Conservation (phyloP, 2,113 vertebrate genomes). For the Azemiops feae region DNA sequence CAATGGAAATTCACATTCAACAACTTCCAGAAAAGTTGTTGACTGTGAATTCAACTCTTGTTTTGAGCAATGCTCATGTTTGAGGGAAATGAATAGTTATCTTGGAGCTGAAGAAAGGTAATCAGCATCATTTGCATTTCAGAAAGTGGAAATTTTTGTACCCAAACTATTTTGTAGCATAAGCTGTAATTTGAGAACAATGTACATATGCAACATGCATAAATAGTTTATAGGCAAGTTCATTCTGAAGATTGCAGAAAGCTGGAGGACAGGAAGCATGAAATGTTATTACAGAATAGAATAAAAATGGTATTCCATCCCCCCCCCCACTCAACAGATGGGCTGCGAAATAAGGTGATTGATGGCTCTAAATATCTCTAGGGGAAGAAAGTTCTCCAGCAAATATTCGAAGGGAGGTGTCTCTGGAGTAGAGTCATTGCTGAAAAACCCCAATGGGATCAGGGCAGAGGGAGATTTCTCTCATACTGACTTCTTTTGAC, state of each 20-base stretch:
- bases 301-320: background rate
- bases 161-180: background rate
- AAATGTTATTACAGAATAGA: background rate
- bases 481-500: background rate
- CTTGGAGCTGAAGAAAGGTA: background rate
- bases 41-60: no score
- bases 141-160: background rate
- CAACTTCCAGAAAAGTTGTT: background rate
- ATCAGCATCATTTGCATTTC: background rate
- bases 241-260: background rate
- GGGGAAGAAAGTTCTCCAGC: background rate
- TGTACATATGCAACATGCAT: background rate
- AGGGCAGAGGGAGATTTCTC: background rate
- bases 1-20: background rate
- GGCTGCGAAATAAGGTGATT: background rate
- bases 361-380: background rate
- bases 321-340: background rate
- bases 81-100: background rate
- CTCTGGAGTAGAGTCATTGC: background rate
- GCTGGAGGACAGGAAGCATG: background rate
- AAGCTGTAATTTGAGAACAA: background rate
- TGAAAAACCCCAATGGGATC: background rate
- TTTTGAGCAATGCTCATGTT: background rate
- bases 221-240: background rate
- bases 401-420: background rate